phyloP scores from a whole-genome alignment of 2,797 vertebrate genomes.

The Helarctos malayanus region DNA sequence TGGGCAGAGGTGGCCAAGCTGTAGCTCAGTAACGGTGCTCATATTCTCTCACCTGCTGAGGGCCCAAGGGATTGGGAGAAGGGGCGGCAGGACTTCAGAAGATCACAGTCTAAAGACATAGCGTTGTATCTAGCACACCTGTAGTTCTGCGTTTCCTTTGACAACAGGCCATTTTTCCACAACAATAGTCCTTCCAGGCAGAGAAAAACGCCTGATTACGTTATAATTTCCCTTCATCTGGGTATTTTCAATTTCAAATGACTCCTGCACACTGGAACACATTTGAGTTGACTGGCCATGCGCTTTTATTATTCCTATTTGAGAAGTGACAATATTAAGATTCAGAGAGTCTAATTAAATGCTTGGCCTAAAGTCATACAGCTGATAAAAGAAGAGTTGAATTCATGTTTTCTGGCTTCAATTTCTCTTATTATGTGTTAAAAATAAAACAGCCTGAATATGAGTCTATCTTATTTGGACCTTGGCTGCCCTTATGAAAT shows the following conservation, averaged over 20 bases:
- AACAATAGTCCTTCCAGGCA: background rate
- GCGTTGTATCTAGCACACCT: background rate
- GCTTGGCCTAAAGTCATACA: background rate
- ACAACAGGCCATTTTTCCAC: background rate
- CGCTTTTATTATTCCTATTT: background rate
- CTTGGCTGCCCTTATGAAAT: background rate
- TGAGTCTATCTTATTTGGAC: background rate
- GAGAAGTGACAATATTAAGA: background rate
- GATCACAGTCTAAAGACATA: background rate
- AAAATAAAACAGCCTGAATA: background rate
- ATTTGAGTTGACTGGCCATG: background rate
- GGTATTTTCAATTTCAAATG: slow-evolving; percentile 32
- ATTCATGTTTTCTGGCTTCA: background rate
- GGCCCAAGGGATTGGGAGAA: too few relatives aligned
- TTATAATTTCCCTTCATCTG: background rate
- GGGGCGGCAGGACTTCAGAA: background rate
- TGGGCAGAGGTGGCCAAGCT: background rate
- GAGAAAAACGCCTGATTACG: background rate
- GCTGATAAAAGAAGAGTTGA: background rate
- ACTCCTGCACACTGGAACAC: background rate
- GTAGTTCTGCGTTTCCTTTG: background rate
- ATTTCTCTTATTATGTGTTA: background rate
- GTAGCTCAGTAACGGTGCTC: background rate
- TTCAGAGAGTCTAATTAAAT: slow-evolving; percentile 41
- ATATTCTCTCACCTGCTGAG: background rate